Evolutionary conservation across 2,888 invertebrate genomes (phyloP).

Genomic region (Piscicola geometra): DNA sequence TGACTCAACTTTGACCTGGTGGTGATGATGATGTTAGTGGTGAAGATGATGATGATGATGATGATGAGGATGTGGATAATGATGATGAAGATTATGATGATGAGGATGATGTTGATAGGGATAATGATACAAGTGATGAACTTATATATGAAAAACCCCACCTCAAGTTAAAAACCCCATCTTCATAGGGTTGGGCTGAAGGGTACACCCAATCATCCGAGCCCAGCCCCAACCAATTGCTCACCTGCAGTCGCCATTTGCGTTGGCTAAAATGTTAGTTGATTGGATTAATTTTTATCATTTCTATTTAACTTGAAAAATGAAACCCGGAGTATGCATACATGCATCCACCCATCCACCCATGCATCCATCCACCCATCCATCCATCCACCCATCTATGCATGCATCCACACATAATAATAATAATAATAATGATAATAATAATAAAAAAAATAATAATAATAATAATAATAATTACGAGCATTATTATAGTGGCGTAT

Average conservation of each 20-base stretch:
- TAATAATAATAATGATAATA: neutral
- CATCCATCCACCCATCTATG: too few relatives aligned
- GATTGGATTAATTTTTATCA: too few relatives aligned
- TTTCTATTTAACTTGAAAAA: too few relatives aligned
- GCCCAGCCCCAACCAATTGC: conserved; percentile 73
- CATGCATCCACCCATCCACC: too few relatives aligned
- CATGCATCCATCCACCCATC: too few relatives aligned
- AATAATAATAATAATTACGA: too few relatives aligned
- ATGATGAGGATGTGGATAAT: conserved; percentile 34
- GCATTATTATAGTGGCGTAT: too few relatives aligned
- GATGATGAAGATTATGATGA: conserved; percentile 52
- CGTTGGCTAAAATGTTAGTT: too few relatives aligned
- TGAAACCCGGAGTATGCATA: too few relatives aligned
- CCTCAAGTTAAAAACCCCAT: conserved; percentile 15
- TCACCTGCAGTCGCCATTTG: too few relatives aligned
- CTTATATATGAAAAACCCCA: neutral
- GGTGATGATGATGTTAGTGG: conserved; percentile 52
- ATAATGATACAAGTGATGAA: conserved; percentile 24
- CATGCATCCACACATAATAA: too few relatives aligned
- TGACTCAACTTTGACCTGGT: conserved; percentile 52
- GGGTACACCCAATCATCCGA: conserved; percentile 68
- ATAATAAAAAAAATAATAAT: neutral
- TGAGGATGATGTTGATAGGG: conserved; percentile 29
- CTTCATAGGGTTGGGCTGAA: conserved; percentile 13
- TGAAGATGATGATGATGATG: conserved; percentile 28